Percentiles rank a stretch among this genome's conserved stretches.
phyloP scores from a whole-genome alignment of 2,888 invertebrate genomes.

The Volucella inanis region DNA sequence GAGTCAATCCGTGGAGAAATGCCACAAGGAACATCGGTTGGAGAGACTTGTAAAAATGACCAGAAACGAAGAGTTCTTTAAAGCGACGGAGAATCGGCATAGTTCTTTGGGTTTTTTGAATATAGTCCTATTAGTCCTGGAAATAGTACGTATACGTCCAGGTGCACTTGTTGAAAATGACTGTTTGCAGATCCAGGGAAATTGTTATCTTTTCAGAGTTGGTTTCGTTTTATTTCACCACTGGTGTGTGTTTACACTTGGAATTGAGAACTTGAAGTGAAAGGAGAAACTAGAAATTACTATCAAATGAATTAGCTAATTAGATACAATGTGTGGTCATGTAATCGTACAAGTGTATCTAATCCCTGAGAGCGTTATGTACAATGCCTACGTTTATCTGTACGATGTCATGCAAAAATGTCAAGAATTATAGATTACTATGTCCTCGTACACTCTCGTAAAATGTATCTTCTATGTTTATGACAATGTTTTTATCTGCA shows the following conservation, averaged over 20 bases:
- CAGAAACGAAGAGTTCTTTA: constrained; percentile 45
- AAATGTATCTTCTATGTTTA: too few relatives aligned
- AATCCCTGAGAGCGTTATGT: too few relatives aligned
- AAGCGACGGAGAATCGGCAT: constrained; percentile 43
- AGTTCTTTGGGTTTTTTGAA: background rate
- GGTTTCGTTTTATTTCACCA: background rate
- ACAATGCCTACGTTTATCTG: too few relatives aligned
- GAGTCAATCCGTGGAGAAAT: constrained; percentile 67
- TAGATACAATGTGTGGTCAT: background rate
- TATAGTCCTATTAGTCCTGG: too few relatives aligned
- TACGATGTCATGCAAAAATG: too few relatives aligned
- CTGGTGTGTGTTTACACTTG: constrained; percentile 17
- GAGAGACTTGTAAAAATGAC: constrained; percentile 73
- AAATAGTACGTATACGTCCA: background rate
- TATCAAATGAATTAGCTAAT: constrained; percentile 37
- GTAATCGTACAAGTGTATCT: too few relatives aligned
- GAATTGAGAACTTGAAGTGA: constrained; percentile 32
- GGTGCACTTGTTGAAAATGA: constrained; percentile 23
- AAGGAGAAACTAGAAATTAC: constrained; percentile 2
- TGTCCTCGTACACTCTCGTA: too few relatives aligned
- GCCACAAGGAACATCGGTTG: constrained; percentile 66
- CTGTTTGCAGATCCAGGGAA: background rate
- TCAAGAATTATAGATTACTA: too few relatives aligned
- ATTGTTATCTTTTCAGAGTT: background rate
- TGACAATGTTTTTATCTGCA: too few relatives aligned